phyloP scores from a whole-genome alignment of 2,113 vertebrate genomes.

The Neogale vison region DNA sequence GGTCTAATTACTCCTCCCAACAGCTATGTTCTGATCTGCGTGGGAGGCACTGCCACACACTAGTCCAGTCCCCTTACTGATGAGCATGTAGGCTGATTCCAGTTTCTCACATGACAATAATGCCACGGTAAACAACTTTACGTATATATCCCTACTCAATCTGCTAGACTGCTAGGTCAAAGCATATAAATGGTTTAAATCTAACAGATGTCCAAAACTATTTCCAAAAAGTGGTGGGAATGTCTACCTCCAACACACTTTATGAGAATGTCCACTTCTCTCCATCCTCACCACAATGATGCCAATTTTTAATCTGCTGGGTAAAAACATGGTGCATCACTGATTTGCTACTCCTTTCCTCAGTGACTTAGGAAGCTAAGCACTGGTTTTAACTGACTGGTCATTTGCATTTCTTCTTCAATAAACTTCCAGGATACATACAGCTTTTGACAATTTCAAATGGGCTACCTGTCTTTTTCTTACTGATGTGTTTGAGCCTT shows the following conservation, averaged over 20 bases:
- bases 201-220: not conserved
- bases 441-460: not conserved
- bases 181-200: not conserved
- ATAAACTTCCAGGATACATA: not conserved
- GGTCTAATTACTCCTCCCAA: accelerated
- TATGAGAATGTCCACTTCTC: not conserved
- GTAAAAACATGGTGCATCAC: accelerated
- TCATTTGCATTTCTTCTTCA: not conserved
- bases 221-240: not conserved
- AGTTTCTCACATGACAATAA: not conserved
- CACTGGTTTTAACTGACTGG: accelerated
- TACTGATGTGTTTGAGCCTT: not conserved
- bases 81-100: not conserved
- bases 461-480: not conserved
- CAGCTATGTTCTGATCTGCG: accelerated
- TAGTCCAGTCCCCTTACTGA: not conserved
- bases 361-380: not conserved
- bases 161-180: not conserved
- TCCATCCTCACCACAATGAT: too few relatives aligned
- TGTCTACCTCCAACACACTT: not conserved
- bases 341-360: not conserved
- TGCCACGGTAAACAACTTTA: not conserved
- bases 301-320: not conserved
- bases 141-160: not conserved
- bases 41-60: not conserved